Evolutionary conservation across 2,113 vertebrate species (phyloP), one percentile per base, ranked within the genome.

Genomic region (Gadus chalcogrammus): DNA sequence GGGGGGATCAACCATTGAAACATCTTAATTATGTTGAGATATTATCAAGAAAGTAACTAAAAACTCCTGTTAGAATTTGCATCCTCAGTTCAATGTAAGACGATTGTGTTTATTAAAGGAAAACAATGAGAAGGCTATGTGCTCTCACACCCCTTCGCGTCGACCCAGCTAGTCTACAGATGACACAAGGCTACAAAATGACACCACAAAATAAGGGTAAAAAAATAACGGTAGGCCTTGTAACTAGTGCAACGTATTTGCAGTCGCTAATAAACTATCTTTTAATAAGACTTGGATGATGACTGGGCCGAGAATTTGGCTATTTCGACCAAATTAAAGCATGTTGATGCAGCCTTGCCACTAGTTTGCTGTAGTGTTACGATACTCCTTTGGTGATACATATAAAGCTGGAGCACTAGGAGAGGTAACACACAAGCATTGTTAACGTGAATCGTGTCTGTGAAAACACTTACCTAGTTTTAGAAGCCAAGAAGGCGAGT

Each of bases 401-500:
- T 48, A 48, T 48, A 48, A 48, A 48, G 7, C 8, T 9, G 42
- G 5, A 28, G 64, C 2, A 20, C 53, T 35, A 31, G 8, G 15
- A 20, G 38, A 18, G 52, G 15, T 35, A 31, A 31, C 61, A 55
- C 2, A 28, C 18, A 55, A 2, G 15, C 31, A 31, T 31, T 55
- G 20, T 6, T 22, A 12, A 16, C 22, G 17, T 42, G 9, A 42
- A 20, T 59, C 35, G 61, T 69, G 69, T 27, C 42, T 48, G 42
- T 48, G 42, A 13, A 48, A 48, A 48, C 7, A 88, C 95, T 86
- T 91, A 98, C 97, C 96, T 95, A 78, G 96, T 98, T 90, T 94
- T 96, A 79, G 95, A 95, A 79, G 96, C 93, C 86, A 99, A 82
- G 86, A 99, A 99, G 83, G 97, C 97, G 88, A 99, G 95, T 93